Percentiles rank a stretch among this genome's conserved stretches.
Evolutionary conservation across 2,888 invertebrate genomes (phyloP).

Genomic region (Octodonta nipae): DNA sequence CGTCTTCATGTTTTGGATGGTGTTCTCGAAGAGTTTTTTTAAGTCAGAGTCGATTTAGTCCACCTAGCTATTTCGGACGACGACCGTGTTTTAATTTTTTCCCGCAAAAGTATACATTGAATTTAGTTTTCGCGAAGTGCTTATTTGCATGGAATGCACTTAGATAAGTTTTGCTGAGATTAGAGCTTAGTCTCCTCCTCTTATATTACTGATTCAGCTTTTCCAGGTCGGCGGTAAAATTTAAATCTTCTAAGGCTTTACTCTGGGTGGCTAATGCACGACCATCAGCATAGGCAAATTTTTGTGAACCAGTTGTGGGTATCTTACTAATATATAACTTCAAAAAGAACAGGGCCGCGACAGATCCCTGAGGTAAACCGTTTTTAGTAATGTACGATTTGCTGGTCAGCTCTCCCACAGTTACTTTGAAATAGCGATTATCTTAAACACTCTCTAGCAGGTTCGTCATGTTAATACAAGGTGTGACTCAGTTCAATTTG

Average conservation of each 20-base stretch:
- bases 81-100: background rate
- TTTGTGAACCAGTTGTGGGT: background rate
- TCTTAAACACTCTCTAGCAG: too few species aligned
- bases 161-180: background rate
- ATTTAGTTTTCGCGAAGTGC: background rate
- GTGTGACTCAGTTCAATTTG: too few species aligned
- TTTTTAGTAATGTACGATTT: too few species aligned
- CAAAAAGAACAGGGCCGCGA: too few species aligned
- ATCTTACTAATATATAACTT: background rate
- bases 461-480: too few species aligned
- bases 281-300: background rate
- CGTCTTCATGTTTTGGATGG: too few species aligned
- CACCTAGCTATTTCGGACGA: too few species aligned
- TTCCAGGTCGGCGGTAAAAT: background rate
- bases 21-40: background rate
- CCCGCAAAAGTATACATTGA: background rate
- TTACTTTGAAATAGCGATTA: too few species aligned
- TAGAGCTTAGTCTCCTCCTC: background rate
- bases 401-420: too few species aligned
- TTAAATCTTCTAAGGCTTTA: too few species aligned
- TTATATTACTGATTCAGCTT: background rate
- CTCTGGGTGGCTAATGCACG: constrained; percentile 2
- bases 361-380: too few species aligned
- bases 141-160: background rate
- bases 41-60: too few species aligned